phyloP scores from a whole-genome alignment of 2,888 invertebrate species.

The Lysandra coridon region DNA sequence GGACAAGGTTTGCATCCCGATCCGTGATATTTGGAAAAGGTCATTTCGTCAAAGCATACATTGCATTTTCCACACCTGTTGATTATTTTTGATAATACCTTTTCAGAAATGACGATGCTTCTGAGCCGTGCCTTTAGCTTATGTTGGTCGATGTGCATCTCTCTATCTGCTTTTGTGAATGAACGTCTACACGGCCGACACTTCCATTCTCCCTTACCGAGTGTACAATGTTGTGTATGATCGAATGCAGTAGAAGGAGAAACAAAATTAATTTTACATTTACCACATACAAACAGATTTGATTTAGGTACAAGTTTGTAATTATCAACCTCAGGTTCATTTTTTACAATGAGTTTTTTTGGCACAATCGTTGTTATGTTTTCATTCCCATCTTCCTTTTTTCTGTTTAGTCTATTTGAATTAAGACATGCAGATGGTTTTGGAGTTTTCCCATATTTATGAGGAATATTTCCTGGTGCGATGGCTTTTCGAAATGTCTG shows the following conservation, averaged over 20 bases:
- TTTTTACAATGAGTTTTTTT: neutral
- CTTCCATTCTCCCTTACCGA: constrained; percentile 36
- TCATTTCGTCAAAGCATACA: constrained; percentile 48
- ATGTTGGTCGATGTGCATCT: constrained; percentile 51
- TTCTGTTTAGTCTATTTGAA: neutral
- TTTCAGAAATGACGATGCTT: constrained; percentile 43
- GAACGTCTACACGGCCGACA: constrained; percentile 47
- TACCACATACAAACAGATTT: constrained; percentile 41
- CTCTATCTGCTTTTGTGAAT: constrained; percentile 44
- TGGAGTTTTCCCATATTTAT: neutral
- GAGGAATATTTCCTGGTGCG: neutral
- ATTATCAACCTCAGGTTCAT: neutral
- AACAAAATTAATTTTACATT: constrained; percentile 41
- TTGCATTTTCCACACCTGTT: constrained; percentile 51
- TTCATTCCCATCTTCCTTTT: neutral
- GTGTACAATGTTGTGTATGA: constrained; percentile 38
- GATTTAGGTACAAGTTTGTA: constrained; percentile 37
- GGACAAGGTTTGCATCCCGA: constrained; percentile 38
- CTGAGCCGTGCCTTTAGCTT: constrained; percentile 45
- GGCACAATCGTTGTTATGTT: neutral
- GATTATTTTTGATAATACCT: constrained; percentile 44
- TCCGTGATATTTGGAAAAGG: constrained; percentile 45
- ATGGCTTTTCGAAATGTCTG: neutral
- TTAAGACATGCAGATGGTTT: neutral
- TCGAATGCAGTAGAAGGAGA: constrained; percentile 34